These are phyloP conservation scores for Euzetes globulus DNA, from an alignment of 2,888 invertebrate genomes.

Conservation along the genomic window DNA sequence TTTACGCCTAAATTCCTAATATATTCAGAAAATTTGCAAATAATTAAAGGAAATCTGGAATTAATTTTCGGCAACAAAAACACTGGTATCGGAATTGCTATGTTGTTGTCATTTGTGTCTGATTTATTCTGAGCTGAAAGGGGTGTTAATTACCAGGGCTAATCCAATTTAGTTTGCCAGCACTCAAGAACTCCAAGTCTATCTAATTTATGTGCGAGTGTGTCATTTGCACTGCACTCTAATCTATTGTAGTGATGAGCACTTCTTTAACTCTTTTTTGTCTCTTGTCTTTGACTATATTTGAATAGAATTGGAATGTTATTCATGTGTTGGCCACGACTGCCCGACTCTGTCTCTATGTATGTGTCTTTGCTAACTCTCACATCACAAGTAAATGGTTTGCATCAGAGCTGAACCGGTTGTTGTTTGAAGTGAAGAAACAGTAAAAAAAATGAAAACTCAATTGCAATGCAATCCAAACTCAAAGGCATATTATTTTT, in stretches of 20 bases:
- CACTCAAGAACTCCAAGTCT: not conserved
- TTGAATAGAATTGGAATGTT: not conserved
- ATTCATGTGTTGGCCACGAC: not conserved
- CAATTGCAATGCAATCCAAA: constrained; percentile 6
- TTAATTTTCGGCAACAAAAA: not conserved
- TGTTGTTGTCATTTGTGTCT: constrained; percentile 31
- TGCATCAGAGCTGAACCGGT: constrained; percentile 28
- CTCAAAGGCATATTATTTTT: constrained; percentile 22
- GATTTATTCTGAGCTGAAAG: constrained; percentile 17
- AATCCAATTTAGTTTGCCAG: constrained; percentile 1
- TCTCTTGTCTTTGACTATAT: not conserved
- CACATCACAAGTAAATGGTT: constrained; percentile 21
- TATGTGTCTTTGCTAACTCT: constrained; percentile 15
- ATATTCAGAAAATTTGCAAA: constrained; percentile 3
- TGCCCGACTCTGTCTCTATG: constrained; percentile 13
- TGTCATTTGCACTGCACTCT: constrained; percentile 16
- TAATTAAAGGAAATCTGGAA: not conserved
- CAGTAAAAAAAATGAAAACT: not conserved
- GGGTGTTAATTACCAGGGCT: constrained; percentile 28
- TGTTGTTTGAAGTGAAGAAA: not conserved
- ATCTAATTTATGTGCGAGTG: not conserved
- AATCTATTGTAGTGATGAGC: constrained; percentile 10
- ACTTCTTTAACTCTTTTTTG: not conserved
- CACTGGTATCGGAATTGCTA: not conserved
- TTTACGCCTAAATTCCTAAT: not conserved